Percentiles rank a stretch among this genome's conserved stretches.
Evolutionary conservation across 1,140 invertebrate species (phyloP).

Genomic region (Nasonia vitripennis): DNA sequence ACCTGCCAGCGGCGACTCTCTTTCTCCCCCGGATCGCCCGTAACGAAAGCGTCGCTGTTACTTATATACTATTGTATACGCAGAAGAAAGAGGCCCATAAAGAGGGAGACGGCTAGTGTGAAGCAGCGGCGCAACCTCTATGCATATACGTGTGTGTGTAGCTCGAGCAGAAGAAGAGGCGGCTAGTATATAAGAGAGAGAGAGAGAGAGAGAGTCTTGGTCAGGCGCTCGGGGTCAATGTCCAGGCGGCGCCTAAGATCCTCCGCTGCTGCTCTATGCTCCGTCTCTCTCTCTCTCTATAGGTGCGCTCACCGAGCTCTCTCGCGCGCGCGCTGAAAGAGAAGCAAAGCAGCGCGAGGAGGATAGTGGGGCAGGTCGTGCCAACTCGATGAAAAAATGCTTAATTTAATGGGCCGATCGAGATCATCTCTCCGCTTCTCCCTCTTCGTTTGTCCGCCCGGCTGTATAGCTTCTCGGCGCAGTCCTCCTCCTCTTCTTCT

Average conservation of each 20-base stretch:
- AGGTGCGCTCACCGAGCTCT: neutral
- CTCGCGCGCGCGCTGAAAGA: neutral
- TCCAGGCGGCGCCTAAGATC: slow-evolving; percentile 73
- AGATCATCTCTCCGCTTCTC: slow-evolving; percentile 19
- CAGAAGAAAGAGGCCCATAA: slow-evolving; percentile 19
- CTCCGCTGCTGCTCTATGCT: slow-evolving; percentile 47
- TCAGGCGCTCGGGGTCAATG: slow-evolving; percentile 68
- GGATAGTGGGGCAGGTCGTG: slow-evolving; percentile 73
- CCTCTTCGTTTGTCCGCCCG: neutral
- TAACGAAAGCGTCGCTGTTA: neutral
- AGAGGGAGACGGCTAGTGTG: slow-evolving; percentile 39
- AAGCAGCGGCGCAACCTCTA: neutral
- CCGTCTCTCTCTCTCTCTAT: neutral
- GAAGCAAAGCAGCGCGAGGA: slow-evolving; percentile 41
- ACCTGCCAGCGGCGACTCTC: neutral
- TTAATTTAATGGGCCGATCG: slow-evolving; percentile 61
- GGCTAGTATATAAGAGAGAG: neutral
- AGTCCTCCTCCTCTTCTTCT: neutral
- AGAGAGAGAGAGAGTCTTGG: slow-evolving; percentile 57
- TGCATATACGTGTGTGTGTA: neutral
- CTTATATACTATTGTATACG: neutral
- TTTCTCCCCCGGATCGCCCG: neutral
- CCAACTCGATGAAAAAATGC: slow-evolving; percentile 58
- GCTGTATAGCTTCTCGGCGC: neutral
- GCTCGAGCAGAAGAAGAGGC: neutral